Evolutionary conservation across 2,113 vertebrate genomes (phyloP).

Genomic region (Podarcis cretensis): DNA sequence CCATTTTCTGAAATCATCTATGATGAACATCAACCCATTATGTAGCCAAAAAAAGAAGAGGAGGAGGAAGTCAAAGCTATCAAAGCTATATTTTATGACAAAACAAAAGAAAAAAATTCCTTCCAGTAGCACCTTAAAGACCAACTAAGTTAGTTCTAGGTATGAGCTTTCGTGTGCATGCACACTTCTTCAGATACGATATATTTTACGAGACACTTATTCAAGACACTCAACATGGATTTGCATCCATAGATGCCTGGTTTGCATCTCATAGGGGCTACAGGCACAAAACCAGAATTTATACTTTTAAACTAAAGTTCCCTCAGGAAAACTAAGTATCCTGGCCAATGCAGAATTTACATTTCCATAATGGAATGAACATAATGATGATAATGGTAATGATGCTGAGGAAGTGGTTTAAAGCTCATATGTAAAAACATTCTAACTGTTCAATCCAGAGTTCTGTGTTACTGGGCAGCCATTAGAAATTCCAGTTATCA

Average conservation of each 20-base stretch:
- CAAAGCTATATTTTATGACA: slow-evolving; percentile 11
- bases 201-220: not conserved
- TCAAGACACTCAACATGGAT: not conserved
- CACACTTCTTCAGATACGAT: no score
- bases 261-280: not conserved
- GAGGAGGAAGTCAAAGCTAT: not conserved
- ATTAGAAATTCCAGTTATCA: no score
- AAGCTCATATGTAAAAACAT: not conserved
- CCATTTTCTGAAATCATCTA: slow-evolving; percentile 2
- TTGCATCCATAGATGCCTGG: not conserved
- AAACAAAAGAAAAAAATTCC: no score
- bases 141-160: no score
- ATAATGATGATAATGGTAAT: no score
- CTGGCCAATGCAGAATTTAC: not conserved
- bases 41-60: slow-evolving; percentile 18
- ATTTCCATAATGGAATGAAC: not conserved
- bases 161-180: no score
- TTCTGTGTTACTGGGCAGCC: no score
- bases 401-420: not conserved
- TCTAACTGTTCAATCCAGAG: not conserved
- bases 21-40: not conserved
- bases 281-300: not conserved
- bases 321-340: not conserved
- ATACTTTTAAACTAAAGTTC: slow-evolving; percentile 26
- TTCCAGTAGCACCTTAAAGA: no score